Conservation (phyloP, 2,113 vertebrate species). For the Mesembrinibis cayennensis region DNA sequence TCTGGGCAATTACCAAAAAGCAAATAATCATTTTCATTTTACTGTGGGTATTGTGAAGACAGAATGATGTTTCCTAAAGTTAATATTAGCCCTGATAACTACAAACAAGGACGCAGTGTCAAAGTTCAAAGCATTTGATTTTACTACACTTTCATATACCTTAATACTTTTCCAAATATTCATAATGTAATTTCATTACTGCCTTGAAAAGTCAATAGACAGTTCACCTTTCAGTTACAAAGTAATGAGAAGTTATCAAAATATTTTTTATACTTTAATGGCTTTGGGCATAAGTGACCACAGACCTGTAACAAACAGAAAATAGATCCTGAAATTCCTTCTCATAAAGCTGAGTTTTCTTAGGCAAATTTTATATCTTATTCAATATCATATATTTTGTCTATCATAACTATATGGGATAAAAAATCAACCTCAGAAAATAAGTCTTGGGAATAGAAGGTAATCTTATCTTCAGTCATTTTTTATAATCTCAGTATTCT, state of each 20-base stretch:
- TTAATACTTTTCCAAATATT: background rate
- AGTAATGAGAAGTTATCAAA: background rate
- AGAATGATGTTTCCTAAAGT: background rate
- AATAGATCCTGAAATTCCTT: background rate
- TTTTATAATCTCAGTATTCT: background rate
- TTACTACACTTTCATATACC: background rate
- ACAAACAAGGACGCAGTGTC: background rate
- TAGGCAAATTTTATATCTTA: background rate
- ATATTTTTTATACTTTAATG: background rate
- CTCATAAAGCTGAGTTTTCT: background rate
- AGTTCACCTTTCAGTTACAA: background rate
- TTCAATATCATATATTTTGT: background rate
- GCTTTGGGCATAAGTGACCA: background rate
- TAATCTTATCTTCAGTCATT: background rate
- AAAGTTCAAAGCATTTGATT: background rate
- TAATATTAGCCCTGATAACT: background rate
- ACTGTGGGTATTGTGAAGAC: background rate
- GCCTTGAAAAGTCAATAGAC: background rate
- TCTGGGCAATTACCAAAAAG: background rate
- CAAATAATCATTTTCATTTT: background rate
- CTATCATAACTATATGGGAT: background rate
- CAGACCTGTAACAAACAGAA: background rate
- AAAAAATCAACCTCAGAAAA: background rate
- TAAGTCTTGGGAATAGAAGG: background rate
- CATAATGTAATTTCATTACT: background rate